Evolutionary conservation across 2,113 vertebrate species (phyloP), one percentile per base, ranked within the genome.

Genomic region (Hyla sarda): DNA sequence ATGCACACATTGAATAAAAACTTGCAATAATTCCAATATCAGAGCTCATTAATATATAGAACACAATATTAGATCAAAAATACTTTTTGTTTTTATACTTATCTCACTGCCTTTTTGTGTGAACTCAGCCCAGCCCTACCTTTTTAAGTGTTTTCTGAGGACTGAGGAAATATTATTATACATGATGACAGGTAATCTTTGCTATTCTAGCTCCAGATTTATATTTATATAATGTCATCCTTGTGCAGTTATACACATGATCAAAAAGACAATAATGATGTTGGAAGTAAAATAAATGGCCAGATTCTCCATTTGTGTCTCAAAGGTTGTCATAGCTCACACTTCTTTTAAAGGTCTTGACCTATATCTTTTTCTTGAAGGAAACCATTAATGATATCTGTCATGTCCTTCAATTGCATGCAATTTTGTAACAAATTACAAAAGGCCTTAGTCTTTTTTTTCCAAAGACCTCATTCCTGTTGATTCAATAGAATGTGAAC

Each of bases 321-420:
- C 56, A 84, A 76, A 50, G 72, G 72, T 76, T 76, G 41, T 62
- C 76, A 74, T 76, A 76, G 41, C 72, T 65, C 72, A 56, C 41
- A 48, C 62, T 76, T 75, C 25, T 62, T 76, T 77, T 76, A 76
- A 75, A 62, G 83, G 72, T 77, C 73, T 76, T 76, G 82, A 75
- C 71, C 54, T 56, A 41, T 84, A 37, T 74, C 34, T 34, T 76
- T 62, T 48, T 30, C 69, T 45, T 32, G 19, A 7, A 32, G 56
- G 47, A 76, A 28, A 25, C 82, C 41, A 65, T 84, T 76, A 76
- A 84, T 84, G 72, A 84, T 77, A 62, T 77, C 56, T 84, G 83
- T 84, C 73, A 84, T 77, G 83, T 62, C 83, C 56, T 84, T 77
- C 72, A 84, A 84, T 75, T 74, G 82, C 82, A 74, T 84, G 71